A percentile compares a stretch with the other conserved stretches of the same genome.
Evolutionary conservation across 2,113 vertebrate species (phyloP).

Genomic region (Centropus unirufus): DNA sequence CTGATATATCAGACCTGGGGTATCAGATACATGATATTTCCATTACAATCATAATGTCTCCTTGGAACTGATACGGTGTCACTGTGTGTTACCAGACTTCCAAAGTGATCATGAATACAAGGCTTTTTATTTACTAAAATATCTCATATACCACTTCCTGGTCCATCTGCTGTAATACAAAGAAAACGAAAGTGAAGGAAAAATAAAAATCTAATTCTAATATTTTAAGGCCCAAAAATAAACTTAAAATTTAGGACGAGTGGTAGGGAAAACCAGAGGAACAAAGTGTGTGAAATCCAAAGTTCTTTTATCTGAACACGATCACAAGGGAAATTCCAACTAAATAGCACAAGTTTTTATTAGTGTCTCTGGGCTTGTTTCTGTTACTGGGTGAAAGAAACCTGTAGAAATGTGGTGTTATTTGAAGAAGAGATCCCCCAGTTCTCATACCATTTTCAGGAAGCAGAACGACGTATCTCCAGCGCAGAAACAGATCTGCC

Average conservation of each 20-base stretch:
- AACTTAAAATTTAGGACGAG: background rate
- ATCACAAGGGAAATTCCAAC: background rate
- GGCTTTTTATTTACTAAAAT: slow-evolving; percentile 41
- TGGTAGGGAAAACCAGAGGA: background rate
- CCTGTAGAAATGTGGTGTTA: background rate
- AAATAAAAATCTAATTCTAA: background rate
- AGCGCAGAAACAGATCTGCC: background rate
- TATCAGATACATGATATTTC: slow-evolving; percentile 67
- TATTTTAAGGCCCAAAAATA: background rate
- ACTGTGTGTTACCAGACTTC: slow-evolving; percentile 31
- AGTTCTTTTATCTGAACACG: background rate
- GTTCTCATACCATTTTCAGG: background rate
- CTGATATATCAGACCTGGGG: slow-evolving; percentile 59
- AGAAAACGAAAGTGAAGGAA: background rate
- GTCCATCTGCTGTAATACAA: background rate
- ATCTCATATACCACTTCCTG: background rate
- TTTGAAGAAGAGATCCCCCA: background rate
- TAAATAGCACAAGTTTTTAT: background rate
- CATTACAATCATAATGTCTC: slow-evolving; percentile 62
- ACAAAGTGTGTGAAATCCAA: background rate
- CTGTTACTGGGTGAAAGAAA: background rate
- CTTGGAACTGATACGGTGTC: slow-evolving; percentile 54
- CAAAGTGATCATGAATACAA: background rate
- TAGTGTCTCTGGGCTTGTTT: slow-evolving; percentile 3
- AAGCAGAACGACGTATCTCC: background rate